These are phyloP conservation scores for Cryptus armator DNA, from an alignment of 2,888 invertebrate species.

Conservation along the genomic window DNA sequence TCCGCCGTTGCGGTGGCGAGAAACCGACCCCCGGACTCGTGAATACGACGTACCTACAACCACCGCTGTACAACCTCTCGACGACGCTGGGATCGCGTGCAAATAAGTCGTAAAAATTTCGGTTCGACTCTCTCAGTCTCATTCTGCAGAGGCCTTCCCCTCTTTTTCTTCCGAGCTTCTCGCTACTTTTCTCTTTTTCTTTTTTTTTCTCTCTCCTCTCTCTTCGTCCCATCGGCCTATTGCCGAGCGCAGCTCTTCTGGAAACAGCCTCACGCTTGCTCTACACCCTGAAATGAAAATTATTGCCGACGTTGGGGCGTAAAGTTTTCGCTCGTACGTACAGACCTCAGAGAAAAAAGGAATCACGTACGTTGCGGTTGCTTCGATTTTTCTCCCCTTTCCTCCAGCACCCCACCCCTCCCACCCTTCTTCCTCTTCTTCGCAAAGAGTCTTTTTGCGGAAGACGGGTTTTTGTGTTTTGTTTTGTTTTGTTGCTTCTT, in stretches of 20 bases:
- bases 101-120: slow-evolving; percentile 78
- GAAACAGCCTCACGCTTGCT: slow-evolving; percentile 25
- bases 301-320: slow-evolving; percentile 71
- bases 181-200: slow-evolving; percentile 22
- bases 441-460: slow-evolving; percentile 10
- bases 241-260: slow-evolving; percentile 7
- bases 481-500: slow-evolving; percentile 14
- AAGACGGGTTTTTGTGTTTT: slow-evolving; percentile 10
- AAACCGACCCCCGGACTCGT: not conserved
- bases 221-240: slow-evolving; percentile 6
- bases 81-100: slow-evolving; percentile 78
- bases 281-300: slow-evolving; percentile 72
- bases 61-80: slow-evolving; percentile 27
- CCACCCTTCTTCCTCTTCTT: slow-evolving; percentile 16
- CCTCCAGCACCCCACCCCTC: slow-evolving; percentile 12
- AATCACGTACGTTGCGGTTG: slow-evolving; percentile 42
- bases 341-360: slow-evolving; percentile 51
- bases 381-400: slow-evolving; percentile 45
- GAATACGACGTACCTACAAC: slow-evolving; percentile 5
- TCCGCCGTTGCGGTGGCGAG: slow-evolving; percentile 27
- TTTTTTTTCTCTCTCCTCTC: slow-evolving; percentile 45
- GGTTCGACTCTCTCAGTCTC: slow-evolving; percentile 51
- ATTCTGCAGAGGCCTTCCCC: not conserved
- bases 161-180: slow-evolving; percentile 57
- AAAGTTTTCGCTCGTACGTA: slow-evolving; percentile 66